These are phyloP conservation scores for Zaprionus ornatus DNA, from an alignment of 1,140 invertebrate genomes.

Conservation along the genomic window DNA sequence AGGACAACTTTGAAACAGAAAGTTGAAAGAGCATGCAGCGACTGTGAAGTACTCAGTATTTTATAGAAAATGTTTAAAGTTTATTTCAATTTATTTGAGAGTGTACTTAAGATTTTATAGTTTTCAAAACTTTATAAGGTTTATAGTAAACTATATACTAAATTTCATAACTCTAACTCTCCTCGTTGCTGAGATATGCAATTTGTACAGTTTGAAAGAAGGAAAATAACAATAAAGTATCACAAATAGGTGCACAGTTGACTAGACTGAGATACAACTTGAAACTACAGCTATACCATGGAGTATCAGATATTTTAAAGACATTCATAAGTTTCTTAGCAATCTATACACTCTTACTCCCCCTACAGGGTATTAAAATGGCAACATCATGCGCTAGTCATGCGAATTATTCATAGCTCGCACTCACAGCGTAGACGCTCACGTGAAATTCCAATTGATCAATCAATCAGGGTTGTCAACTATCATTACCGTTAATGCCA, in stretches of 20 bases:
- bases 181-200: background rate
- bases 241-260: background rate
- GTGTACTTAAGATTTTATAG: background rate
- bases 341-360: background rate
- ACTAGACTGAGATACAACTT: background rate
- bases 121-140: background rate
- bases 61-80: background rate
- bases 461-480: conserved; percentile 1
- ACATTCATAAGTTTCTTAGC: background rate
- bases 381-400: background rate
- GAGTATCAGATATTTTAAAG: background rate
- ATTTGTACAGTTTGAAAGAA: background rate
- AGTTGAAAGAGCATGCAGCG: background rate
- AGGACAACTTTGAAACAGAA: background rate
- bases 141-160: background rate
- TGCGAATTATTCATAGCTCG: conserved; percentile 1
- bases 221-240: background rate
- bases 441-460: conserved; percentile 6
- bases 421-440: background rate
- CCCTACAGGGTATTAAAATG: background rate
- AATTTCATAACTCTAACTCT: background rate
- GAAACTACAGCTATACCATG: too few relatives aligned
- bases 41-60: background rate
- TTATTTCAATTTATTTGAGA: background rate
- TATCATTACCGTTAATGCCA: conserved; percentile 1